Base-by-base conservation (phyloP, 2,113 vertebrate genomes). In the Eclectus roratus region DNA sequence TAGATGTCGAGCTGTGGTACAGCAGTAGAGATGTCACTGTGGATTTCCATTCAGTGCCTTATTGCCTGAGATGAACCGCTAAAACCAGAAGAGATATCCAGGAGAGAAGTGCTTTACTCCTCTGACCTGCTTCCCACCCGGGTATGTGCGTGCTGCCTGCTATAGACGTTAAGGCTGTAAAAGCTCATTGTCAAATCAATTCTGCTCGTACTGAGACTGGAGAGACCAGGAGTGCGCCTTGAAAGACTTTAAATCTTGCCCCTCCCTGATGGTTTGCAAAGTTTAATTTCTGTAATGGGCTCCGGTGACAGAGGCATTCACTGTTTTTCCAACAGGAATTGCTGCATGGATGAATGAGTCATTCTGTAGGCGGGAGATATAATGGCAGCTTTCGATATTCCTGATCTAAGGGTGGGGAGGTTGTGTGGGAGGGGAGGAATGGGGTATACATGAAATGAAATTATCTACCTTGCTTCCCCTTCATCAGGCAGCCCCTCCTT, bases 241-340 rank as follows among this genome's bases (percentile, higher is more conserved):
- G 82, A 96, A 96, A 95, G 78, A 87, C 96, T 95, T 95, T 91
- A 80, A 95, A 97, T 97, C 76, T 89, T 90, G 80, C 91, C 85
- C 84, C 91, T 96, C 95, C 92, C 88, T 80, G 87, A 80, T 79
- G 96, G 97, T 98, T 97, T 96, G 97, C 93, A 85, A 98, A 97
- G 93, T 97, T 98, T 97, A 93, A 97, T 95, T 97, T 97, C 80
- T 91, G 88, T 94, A 97, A 96, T 97, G 94, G 83, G 73, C 88
- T 96, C 82, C 88, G 90, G 92, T 97, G 94, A 64, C 89, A 92
- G 87, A 78, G 69, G 74, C 85, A 89, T 81, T 93, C 80, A 58
- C 93, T 97, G 79, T 88, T 94, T 83, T 96, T 96, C 88, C 87
- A 89, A 56, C 63, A 95, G 90, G 96, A 96, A 96, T 97, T 96